phyloP scores from a whole-genome alignment of 1,140 invertebrate species.

The Vanessa atalanta region DNA sequence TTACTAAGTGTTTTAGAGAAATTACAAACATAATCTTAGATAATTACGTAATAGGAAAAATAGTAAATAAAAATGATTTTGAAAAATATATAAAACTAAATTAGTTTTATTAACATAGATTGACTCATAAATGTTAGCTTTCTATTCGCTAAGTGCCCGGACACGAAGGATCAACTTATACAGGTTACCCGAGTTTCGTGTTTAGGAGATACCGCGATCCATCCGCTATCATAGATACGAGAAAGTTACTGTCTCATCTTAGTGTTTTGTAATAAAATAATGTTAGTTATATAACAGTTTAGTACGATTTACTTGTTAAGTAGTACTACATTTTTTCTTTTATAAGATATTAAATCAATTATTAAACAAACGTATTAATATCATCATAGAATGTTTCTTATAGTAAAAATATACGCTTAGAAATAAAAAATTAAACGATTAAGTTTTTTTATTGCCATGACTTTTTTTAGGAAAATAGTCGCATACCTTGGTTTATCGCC shows the following conservation, averaged over 20 bases:
- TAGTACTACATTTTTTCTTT: not conserved
- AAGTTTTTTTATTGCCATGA: not conserved
- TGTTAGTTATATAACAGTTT: not conserved
- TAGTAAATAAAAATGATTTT: too few relatives aligned
- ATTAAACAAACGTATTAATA: not conserved
- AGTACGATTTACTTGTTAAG: not conserved
- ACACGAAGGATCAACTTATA: slow-evolving; percentile 29
- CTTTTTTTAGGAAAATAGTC: slow-evolving; percentile 32
- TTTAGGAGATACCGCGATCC: slow-evolving; percentile 19
- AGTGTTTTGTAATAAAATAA: not conserved
- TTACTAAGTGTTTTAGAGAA: too few relatives aligned
- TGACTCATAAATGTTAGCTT: slow-evolving; percentile 8
- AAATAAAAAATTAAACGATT: not conserved
- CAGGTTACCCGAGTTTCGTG: slow-evolving; percentile 30
- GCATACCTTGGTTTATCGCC: slow-evolving; percentile 67
- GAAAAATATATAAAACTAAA: too few relatives aligned
- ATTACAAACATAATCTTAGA: too few relatives aligned
- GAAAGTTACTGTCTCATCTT: slow-evolving; percentile 1
- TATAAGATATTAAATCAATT: not conserved
- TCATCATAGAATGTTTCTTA: too few relatives aligned
- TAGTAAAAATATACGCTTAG: not conserved
- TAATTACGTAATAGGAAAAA: too few relatives aligned
- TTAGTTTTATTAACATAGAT: slow-evolving; percentile 17
- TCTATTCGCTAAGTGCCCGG: slow-evolving; percentile 24
- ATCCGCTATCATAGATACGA: slow-evolving; percentile 20